These are phyloP conservation scores for Cenopis cana DNA, from an alignment of 2,888 invertebrate genomes.

Conservation along the genomic window DNA sequence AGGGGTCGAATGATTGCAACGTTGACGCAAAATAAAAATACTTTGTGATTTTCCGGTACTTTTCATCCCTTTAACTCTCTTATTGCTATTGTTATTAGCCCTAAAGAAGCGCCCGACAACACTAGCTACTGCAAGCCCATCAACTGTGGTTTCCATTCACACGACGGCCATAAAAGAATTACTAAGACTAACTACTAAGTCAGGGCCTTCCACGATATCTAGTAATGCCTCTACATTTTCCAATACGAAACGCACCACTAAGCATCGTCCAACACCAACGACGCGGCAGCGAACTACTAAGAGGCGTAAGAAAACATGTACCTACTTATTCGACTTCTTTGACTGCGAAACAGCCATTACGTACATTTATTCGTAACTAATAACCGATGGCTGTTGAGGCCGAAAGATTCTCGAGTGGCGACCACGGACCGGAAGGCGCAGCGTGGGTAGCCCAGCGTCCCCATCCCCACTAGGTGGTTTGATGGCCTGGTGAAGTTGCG, in stretches of 20 bases:
- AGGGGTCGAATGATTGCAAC: too few relatives aligned
- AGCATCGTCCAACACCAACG: background rate
- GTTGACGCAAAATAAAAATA: too few relatives aligned
- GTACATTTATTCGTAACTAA: too few relatives aligned
- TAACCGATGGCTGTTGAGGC: too few relatives aligned
- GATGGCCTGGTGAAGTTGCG: too few relatives aligned
- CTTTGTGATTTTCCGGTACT: too few relatives aligned
- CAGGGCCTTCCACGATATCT: background rate
- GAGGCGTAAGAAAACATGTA: constrained; percentile 5
- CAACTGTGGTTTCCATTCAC: background rate
- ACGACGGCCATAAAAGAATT: background rate
- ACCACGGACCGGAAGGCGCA: too few relatives aligned
- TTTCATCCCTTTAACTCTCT: background rate
- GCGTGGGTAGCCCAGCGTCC: too few relatives aligned
- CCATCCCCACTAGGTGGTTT: too few relatives aligned
- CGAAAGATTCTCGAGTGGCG: too few relatives aligned
- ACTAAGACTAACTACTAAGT: background rate
- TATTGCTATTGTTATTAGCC: background rate
- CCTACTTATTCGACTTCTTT: background rate
- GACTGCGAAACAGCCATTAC: background rate
- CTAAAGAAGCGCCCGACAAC: background rate
- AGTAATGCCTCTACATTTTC: background rate
- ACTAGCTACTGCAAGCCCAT: background rate
- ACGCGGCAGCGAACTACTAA: constrained; percentile 4
- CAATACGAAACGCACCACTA: constrained; percentile 1